Conservation (phyloP, 2,888 invertebrate genomes). For the Pogonocherus hispidulus region DNA sequence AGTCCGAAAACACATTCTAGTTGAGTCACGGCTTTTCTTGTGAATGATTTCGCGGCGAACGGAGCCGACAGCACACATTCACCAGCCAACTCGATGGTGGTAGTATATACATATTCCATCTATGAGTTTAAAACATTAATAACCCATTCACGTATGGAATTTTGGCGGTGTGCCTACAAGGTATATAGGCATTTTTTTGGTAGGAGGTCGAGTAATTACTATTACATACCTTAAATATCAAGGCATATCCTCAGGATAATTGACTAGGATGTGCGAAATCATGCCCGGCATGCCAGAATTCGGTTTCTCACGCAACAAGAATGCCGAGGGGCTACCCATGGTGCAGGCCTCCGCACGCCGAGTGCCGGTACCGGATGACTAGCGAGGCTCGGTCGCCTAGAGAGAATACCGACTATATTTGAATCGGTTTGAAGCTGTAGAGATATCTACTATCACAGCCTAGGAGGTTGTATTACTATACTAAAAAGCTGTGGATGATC, state of each 20-base stretch:
- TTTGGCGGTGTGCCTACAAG: neutral
- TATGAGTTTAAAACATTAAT: neutral
- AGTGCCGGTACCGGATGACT: neutral
- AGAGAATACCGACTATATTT: neutral
- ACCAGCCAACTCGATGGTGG: conserved; percentile 15
- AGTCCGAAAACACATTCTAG: conserved; percentile 24
- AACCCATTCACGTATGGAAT: conserved; percentile 12
- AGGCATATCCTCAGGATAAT: conserved; percentile 12
- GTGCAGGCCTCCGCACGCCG: conserved; percentile 1
- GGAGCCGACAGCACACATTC: conserved; percentile 7
- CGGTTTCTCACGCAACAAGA: conserved; percentile 27
- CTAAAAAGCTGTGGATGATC: too few species aligned
- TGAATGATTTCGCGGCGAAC: conserved; percentile 22
- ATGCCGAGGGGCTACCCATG: conserved; percentile 26
- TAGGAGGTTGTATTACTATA: too few species aligned
- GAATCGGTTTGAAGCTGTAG: too few species aligned
- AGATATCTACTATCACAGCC: too few species aligned
- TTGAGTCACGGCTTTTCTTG: conserved; percentile 27
- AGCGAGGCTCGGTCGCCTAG: too few species aligned
- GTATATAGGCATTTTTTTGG: neutral
- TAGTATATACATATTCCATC: neutral
- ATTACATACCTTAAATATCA: neutral
- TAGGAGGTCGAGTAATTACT: neutral
- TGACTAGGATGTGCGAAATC: conserved; percentile 22
- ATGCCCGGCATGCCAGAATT: conserved; percentile 21